Percentiles rank a stretch among this genome's conserved stretches.
These are phyloP conservation scores for Stenodema calcarata DNA, from an alignment of 2,888 invertebrate species.

Conservation along the genomic window DNA sequence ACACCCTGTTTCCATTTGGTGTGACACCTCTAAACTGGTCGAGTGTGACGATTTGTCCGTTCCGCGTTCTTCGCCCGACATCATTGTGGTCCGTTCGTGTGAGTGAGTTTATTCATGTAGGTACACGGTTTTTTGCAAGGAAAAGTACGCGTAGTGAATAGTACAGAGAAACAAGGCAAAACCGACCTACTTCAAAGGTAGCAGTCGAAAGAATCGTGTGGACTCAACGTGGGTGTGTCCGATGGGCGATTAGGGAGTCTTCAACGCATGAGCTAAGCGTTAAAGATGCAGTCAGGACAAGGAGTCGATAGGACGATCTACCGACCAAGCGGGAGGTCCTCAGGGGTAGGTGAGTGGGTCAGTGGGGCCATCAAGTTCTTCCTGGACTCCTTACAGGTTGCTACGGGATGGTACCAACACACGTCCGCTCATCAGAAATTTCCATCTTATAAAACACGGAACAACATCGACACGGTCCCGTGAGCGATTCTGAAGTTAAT, in stretches of 20 bases:
- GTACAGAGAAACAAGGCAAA: background rate
- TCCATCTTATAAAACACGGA: background rate
- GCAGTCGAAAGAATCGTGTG: background rate
- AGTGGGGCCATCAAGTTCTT: background rate
- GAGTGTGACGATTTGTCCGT: too few species aligned
- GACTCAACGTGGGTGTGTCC: background rate
- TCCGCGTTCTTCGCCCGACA: too few species aligned
- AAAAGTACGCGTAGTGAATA: background rate
- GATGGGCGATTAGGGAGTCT: background rate
- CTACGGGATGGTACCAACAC: background rate
- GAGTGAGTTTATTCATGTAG: too few species aligned
- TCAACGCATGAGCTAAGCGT: background rate
- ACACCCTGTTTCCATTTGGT: too few species aligned
- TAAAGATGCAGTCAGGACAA: background rate
- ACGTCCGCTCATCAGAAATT: background rate
- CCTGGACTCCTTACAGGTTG: background rate
- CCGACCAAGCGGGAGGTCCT: background rate
- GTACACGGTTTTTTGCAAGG: background rate
- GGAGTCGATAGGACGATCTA: background rate
- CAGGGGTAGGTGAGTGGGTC: background rate
- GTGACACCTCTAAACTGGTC: too few species aligned
- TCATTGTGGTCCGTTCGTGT: too few species aligned
- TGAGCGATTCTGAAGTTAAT: background rate
- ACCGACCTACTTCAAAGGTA: background rate
- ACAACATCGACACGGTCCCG: background rate